Conservation (phyloP, 1,140 invertebrate species). For the Drosophila dunni region DNA sequence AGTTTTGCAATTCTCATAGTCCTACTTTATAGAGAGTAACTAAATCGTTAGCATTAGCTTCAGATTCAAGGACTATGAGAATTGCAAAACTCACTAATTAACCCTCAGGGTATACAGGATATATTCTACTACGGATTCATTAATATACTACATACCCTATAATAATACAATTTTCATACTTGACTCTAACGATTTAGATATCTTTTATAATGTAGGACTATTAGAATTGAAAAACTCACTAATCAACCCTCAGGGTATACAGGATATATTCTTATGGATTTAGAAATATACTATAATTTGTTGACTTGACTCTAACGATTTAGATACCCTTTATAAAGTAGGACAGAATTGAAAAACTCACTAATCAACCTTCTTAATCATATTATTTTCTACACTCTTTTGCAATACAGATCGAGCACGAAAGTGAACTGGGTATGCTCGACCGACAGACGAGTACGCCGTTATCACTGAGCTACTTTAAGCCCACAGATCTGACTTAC, state of each 20-base stretch:
- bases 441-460: slow-evolving; percentile 75
- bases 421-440: slow-evolving; percentile 71
- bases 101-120: no score
- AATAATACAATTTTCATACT: no score
- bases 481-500: slow-evolving; percentile 70
- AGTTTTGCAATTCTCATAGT: no score
- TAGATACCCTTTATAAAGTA: background rate
- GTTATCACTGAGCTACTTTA: slow-evolving; percentile 67
- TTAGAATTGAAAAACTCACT: background rate
- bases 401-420: slow-evolving; percentile 69
- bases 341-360: background rate
- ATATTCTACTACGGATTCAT: no score
- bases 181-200: background rate
- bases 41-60: no score
- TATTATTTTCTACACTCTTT: background rate
- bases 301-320: no score
- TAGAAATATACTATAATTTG: no score
- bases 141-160: no score
- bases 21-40: no score
- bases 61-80: no score
- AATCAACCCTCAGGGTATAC: background rate
- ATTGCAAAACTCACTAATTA: no score
- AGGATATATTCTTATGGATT: no score
- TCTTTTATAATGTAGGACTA: background rate
- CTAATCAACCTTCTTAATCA: background rate